phyloP scores from a whole-genome alignment of 1,140 invertebrate genomes.

The Eupristina koningsbergeri region DNA sequence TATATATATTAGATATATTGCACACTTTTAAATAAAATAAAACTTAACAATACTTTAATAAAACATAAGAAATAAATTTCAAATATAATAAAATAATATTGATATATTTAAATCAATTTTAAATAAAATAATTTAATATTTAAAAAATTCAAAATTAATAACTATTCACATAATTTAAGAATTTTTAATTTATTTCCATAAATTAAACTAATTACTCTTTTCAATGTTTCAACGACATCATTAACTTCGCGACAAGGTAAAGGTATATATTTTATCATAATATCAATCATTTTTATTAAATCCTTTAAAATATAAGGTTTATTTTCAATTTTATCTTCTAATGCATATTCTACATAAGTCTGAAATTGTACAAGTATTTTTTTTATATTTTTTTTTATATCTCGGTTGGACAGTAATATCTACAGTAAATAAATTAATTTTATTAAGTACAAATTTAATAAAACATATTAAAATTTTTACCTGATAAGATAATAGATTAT shows the following conservation, averaged over 20 bases:
- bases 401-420: constrained; percentile 9
- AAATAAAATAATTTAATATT: no score
- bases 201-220: constrained; percentile 55
- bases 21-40: no score
- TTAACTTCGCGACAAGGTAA: constrained; percentile 58
- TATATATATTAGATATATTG: no score
- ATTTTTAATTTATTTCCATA: constrained; percentile 58
- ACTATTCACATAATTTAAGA: constrained; percentile 39
- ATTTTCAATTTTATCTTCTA: constrained; percentile 52
- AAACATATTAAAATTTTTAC: constrained; percentile 44
- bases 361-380: constrained; percentile 52
- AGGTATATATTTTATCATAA: constrained; percentile 55
- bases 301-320: constrained; percentile 56
- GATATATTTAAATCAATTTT: no score
- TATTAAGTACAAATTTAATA: not conserved
- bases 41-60: no score
- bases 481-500: constrained; percentile 53
- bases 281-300: constrained; percentile 59
- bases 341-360: constrained; percentile 49
- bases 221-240: constrained; percentile 59
- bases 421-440: constrained; percentile 30
- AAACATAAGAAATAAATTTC: no score
- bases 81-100: no score
- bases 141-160: not conserved
- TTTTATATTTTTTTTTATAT: constrained; percentile 38